Conservation (phyloP, 37 sponge, comb jelly and placozoan genomes). For the Bolinopsis microptera region DNA sequence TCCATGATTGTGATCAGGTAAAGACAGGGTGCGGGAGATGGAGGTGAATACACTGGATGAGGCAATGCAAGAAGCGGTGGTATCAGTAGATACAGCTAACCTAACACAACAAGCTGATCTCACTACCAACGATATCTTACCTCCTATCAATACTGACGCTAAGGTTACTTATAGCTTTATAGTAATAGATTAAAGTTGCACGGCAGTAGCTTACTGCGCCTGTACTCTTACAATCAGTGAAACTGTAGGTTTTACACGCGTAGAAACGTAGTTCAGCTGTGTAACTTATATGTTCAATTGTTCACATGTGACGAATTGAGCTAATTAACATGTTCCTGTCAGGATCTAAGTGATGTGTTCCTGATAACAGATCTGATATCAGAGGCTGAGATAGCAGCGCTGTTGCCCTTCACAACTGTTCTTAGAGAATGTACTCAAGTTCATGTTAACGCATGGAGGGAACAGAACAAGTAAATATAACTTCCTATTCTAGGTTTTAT, state of each 20-base stretch:
- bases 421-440: conserved; percentile 32
- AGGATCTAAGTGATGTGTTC: conserved; percentile 42
- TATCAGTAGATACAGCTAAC: neutral
- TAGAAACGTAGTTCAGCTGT: no score
- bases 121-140: neutral
- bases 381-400: conserved; percentile 36
- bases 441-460: conserved; percentile 32
- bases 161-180: neutral
- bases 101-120: conserved; percentile 10
- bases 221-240: no score
- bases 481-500: neutral
- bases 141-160: conserved; percentile 29
- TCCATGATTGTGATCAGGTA: no score
- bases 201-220: no score
- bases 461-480: conserved; percentile 29
- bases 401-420: conserved; percentile 21
- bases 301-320: no score
- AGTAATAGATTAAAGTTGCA: no score
- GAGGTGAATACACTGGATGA: conserved; percentile 33
- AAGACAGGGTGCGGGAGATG: conserved; percentile 31
- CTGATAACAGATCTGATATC: conserved; percentile 43
- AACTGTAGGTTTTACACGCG: no score
- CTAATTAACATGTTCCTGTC: no score
- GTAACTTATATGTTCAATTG: no score
- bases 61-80: conserved; percentile 56